These are phyloP conservation scores for Phytoseiulus persimilis DNA, from an alignment of 2,888 invertebrate species.

Conservation along the genomic window DNA sequence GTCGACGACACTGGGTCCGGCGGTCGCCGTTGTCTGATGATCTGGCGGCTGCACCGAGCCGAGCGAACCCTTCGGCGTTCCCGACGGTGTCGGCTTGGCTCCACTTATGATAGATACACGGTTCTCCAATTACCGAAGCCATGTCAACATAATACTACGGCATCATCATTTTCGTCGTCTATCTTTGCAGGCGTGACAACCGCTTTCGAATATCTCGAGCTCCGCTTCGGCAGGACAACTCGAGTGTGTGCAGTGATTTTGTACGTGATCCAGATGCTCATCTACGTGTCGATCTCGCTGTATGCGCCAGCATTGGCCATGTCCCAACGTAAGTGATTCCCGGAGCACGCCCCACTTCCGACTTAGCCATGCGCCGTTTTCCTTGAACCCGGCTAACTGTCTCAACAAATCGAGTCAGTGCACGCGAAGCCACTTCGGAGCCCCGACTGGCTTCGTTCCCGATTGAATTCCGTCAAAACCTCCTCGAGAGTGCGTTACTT, in stretches of 20 bases:
- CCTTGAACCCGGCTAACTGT: no score
- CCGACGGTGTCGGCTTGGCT: background rate
- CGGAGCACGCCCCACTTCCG: background rate
- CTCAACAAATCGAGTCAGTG: no score
- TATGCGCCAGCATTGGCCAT: slow-evolving; percentile 21
- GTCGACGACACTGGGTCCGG: background rate
- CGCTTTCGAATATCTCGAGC: slow-evolving; percentile 22
- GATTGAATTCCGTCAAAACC: no score
- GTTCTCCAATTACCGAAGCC: slow-evolving; percentile 24
- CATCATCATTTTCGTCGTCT: background rate
- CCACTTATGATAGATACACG: slow-evolving; percentile 12
- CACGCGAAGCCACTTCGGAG: no score
- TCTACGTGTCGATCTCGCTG: slow-evolving; percentile 25
- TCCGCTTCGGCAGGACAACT: slow-evolving; percentile 11
- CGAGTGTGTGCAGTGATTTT: slow-evolving; percentile 27
- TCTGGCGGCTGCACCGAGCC: background rate
- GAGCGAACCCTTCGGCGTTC: background rate
- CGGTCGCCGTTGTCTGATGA: background rate
- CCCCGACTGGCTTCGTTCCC: no score
- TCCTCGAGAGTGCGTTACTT: no score
- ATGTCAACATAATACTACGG: slow-evolving; percentile 18
- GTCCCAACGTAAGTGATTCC: slow-evolving; percentile 19
- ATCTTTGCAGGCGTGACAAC: slow-evolving; percentile 26
- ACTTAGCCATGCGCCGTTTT: no score
- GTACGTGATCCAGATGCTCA: slow-evolving; percentile 37